Base-by-base conservation (phyloP, 2,113 vertebrate species). In the Oreotrochilus melanogaster region DNA sequence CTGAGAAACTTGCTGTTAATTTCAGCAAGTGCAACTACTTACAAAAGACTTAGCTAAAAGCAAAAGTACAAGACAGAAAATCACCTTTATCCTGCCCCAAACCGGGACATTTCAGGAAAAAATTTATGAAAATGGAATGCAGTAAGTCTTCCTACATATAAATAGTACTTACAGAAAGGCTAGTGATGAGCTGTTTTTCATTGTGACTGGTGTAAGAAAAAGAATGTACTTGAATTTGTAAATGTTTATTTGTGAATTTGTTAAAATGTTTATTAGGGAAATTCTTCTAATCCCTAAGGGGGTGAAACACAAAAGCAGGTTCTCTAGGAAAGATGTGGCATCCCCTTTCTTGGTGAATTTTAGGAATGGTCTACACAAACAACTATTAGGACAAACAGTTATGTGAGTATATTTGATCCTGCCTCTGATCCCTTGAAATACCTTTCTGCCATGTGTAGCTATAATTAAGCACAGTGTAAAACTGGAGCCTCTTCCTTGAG, bases 401-500 rank as follows among this genome's bases (percentile, higher is more conserved):
- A 43, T 89, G 89, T 67, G 78, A 89, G 42, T 54, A 18, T 58
- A 31, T 74, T 78, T 81, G 73, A 81, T 94, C 48, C 78, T 78
- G 37, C 57, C 50, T 69, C 70, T 82, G 74, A 73, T 90, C 30
- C 72, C 28, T 23, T 16, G 18, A 61, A 90, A 83, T 51, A 43
- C 25, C 19, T 51, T 92, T 88, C 78, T 93, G 82, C 67, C 67
- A 50, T 78, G 58, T 1, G 0, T 73, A 47, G 62, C 51, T 76
- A 76, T 89, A 94, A 81, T 92, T 80, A 93, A 93, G 61, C 48
- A 86, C 58, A 80, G 71, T 64, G 64, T 42, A 78, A 91, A 79
- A 87, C 10, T 73, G 73, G 54, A 90, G 22, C 8, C 15, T 15
- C 51, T 88, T 94, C 88, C 65, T 60, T 4, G 15, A 94, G 85